phyloP scores from a whole-genome alignment of 2,113 vertebrate genomes.

The Xerus inauris region DNA sequence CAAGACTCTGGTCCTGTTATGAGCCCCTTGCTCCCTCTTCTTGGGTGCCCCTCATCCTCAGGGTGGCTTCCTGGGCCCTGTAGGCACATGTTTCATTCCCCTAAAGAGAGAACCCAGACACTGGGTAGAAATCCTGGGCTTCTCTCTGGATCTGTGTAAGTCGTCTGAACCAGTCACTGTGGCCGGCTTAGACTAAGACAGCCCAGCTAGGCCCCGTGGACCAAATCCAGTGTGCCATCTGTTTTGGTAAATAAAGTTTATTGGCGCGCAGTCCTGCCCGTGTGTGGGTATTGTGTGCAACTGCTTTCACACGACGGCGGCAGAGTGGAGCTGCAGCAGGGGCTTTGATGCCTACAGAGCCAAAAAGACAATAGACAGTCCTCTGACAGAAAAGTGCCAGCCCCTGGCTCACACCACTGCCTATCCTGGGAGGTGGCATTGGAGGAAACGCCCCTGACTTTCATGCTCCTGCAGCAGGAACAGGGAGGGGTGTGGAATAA shows the following conservation, averaged over 20 bases:
- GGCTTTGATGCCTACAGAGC: neutral
- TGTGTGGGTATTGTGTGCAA: neutral
- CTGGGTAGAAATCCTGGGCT: too few species aligned
- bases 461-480: neutral
- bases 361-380: neutral
- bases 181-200: neutral
- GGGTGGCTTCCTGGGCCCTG: neutral
- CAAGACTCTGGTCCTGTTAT: neutral
- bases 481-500: too few species aligned
- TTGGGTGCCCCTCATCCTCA: too few species aligned
- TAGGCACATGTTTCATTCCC: neutral
- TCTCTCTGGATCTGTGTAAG: neutral
- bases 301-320: neutral
- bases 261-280: neutral
- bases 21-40: neutral
- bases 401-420: neutral
- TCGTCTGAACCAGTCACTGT: neutral
- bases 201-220: neutral
- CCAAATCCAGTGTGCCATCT: neutral
- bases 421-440: neutral
- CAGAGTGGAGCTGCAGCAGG: neutral
- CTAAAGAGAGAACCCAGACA: neutral
- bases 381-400: neutral
- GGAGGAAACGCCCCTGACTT: neutral
- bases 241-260: slow-evolving; percentile 50